These are phyloP conservation scores for Notiomystis cincta DNA, from an alignment of 2,113 vertebrate genomes.

Conservation along the genomic window DNA sequence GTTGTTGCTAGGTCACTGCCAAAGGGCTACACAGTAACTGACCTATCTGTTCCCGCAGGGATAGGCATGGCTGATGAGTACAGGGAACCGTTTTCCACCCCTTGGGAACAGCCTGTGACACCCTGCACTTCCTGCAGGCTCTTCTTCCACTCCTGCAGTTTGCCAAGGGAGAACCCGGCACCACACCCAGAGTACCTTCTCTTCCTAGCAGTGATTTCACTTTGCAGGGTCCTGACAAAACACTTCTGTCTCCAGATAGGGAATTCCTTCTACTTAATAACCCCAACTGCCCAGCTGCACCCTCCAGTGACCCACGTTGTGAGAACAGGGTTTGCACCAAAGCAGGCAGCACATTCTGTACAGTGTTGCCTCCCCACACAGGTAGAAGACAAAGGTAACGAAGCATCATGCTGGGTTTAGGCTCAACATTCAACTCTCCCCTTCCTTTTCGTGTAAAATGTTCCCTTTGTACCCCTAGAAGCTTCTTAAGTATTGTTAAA, in stretches of 20 bases:
- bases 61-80: rapidly evolving
- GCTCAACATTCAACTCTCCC: background rate
- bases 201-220: background rate
- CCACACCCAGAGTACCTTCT: background rate
- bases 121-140: background rate
- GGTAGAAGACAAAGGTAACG: background rate
- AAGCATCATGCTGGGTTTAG: background rate
- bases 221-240: background rate
- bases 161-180: background rate
- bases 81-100: background rate
- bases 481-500: background rate
- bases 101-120: rapidly evolving
- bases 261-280: background rate
- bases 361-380: rapidly evolving
- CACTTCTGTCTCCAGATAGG: background rate
- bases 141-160: background rate
- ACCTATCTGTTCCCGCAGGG: background rate
- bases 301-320: rapidly evolving
- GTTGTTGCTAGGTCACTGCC: background rate
- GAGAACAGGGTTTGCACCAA: background rate
- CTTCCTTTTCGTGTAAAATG: background rate
- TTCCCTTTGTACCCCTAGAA: background rate
- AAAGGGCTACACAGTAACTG: background rate
- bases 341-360: background rate
- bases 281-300: rapidly evolving